A percentile compares a stretch with the other conserved stretches of the same genome.
Conservation (phyloP, 2,113 vertebrate species). For the Limnothrissa miodon region DNA sequence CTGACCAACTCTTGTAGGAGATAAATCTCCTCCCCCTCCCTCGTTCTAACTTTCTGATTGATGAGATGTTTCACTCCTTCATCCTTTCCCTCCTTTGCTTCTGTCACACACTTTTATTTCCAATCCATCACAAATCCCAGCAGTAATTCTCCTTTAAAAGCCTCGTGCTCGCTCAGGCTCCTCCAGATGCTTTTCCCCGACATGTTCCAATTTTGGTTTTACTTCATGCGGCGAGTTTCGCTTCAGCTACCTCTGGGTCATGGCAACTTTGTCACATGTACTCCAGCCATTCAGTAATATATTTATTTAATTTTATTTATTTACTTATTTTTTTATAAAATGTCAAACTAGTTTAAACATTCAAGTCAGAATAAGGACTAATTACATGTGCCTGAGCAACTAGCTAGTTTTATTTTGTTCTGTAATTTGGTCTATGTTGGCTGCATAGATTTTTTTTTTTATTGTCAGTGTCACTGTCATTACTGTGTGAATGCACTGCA, state of each 20-base stretch:
- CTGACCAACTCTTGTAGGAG: background rate
- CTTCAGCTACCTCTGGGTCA: background rate
- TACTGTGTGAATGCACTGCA: too few relatives aligned
- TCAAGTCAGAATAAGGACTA: too few relatives aligned
- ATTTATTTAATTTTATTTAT: background rate
- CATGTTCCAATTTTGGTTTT: background rate
- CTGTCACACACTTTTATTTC: conserved; percentile 26
- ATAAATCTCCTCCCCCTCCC: background rate
- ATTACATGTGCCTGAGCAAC: too few relatives aligned
- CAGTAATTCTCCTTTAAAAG: background rate
- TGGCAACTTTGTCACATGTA: background rate
- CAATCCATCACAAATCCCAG: conserved; percentile 31
- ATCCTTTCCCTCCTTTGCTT: background rate
- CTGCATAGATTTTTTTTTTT: too few relatives aligned
- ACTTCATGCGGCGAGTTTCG: background rate
- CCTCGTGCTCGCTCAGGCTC: background rate
- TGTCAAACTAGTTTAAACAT: background rate
- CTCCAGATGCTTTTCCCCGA: background rate
- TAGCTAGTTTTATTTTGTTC: too few relatives aligned
- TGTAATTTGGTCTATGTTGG: too few relatives aligned
- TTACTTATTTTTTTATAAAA: background rate
- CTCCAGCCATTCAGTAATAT: background rate
- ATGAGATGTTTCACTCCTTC: conserved; percentile 15
- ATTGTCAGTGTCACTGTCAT: too few relatives aligned
- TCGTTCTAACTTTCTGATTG: conserved; percentile 25